phyloP scores from a whole-genome alignment of 2,888 invertebrate species.

The Crossocerus cetratus region DNA sequence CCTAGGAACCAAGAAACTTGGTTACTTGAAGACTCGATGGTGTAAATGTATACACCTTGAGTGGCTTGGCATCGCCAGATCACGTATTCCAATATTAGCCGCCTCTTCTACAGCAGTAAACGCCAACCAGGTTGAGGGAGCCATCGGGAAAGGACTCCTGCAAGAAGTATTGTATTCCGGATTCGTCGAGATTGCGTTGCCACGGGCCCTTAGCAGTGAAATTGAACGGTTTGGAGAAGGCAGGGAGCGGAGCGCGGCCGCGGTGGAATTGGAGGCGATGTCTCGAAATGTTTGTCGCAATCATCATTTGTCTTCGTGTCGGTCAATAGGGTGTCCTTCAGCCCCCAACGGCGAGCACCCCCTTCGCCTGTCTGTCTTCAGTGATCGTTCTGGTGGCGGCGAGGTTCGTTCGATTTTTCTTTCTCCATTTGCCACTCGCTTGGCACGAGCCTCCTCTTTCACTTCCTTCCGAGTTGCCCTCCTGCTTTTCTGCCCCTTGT shows the following conservation, averaged over 20 bases:
- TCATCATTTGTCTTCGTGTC: conserved; percentile 52
- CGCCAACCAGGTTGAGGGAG: too few species aligned
- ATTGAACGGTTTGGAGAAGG: conserved; percentile 34
- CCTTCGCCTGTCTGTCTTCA: not conserved
- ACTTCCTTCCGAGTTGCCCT: conserved; percentile 1
- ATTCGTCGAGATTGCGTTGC: conserved; percentile 17
- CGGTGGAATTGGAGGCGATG: conserved; percentile 33
- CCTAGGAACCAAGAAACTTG: conserved; percentile 2
- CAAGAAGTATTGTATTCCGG: not conserved
- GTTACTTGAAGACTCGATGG: not conserved
- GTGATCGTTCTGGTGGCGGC: conserved; percentile 1
- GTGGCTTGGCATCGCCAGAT: too few species aligned
- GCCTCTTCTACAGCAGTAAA: too few species aligned
- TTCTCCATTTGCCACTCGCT: conserved; percentile 22
- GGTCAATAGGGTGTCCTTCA: conserved; percentile 26
- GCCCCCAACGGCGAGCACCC: not conserved
- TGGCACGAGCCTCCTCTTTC: conserved; percentile 23
- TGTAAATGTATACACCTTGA: too few species aligned
- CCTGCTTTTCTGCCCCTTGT: conserved; percentile 1
- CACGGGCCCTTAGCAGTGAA: conserved; percentile 31
- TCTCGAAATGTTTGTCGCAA: conserved; percentile 50
- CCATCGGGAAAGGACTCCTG: too few species aligned
- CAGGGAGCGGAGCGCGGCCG: conserved; percentile 22
- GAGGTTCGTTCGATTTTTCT: conserved; percentile 29
- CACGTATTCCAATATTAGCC: too few species aligned